phyloP scores from a whole-genome alignment of 2,888 invertebrate genomes.

The Noctua pronuba region DNA sequence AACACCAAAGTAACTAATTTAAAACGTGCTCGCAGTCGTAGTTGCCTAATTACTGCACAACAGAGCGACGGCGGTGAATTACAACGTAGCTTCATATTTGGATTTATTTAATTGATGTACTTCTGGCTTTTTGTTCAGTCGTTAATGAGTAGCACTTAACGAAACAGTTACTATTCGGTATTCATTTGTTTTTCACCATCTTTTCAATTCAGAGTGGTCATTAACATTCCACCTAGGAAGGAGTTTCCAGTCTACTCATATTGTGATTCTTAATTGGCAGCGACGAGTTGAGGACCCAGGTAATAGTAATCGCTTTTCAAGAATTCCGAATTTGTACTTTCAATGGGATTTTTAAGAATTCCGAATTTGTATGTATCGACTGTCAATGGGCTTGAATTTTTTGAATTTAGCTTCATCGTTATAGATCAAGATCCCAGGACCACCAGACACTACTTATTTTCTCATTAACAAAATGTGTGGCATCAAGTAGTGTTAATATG shows the following conservation, averaged over 20 bases:
- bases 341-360: neutral
- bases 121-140: slow-evolving; percentile 43
- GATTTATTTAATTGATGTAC: slow-evolving; percentile 59
- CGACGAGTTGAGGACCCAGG: neutral
- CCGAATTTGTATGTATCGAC: neutral
- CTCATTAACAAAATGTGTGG: no score
- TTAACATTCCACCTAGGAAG: neutral
- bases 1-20: slow-evolving; percentile 62
- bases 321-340: neutral
- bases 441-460: no score
- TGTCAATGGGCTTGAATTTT: neutral
- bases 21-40: slow-evolving; percentile 60
- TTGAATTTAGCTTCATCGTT: neutral
- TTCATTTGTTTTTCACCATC: neutral
- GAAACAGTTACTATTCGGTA: slow-evolving; percentile 2
- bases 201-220: neutral
- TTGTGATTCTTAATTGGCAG: neutral
- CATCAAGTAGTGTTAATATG: no score
- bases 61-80: slow-evolving; percentile 46
- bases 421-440: no score
- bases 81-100: slow-evolving; percentile 54
- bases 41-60: slow-evolving; percentile 63
- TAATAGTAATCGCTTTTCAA: neutral
- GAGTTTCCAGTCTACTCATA: neutral
- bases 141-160: slow-evolving; percentile 30